Percentiles rank a stretch among this genome's conserved stretches.
Conservation (phyloP, 2,797 vertebrate genomes). For the Alca torda region DNA sequence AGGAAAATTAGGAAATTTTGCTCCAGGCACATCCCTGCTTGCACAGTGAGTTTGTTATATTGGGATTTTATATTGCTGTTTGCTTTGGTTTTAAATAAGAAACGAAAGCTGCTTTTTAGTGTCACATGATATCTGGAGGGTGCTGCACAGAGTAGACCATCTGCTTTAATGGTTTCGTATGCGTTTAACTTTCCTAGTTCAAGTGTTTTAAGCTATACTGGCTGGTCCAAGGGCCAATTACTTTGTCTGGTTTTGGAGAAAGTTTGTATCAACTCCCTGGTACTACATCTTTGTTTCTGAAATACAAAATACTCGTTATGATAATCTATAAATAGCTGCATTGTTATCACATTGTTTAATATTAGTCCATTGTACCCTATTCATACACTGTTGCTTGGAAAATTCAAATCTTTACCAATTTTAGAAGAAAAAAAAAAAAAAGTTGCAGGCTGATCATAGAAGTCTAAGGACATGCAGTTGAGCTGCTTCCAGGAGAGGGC, state of each 20-base stretch:
- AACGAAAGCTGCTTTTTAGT: constrained; percentile 1
- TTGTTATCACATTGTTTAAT: neutral
- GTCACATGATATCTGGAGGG: neutral
- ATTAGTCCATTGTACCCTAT: neutral
- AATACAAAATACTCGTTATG: neutral
- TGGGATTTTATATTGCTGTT: constrained; percentile 44
- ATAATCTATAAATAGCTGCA: neutral
- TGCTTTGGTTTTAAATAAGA: constrained; percentile 62
- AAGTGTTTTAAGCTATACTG: neutral
- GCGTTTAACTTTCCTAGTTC: neutral
- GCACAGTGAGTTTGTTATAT: constrained; percentile 59
- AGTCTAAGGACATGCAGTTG: neutral
- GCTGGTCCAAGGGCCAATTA: neutral
- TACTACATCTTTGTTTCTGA: neutral
- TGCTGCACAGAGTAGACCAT: neutral
- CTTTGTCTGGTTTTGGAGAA: neutral
- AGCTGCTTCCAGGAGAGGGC: constrained; percentile 22
- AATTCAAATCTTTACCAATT: neutral
- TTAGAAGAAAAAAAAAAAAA: neutral
- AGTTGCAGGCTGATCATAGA: neutral
- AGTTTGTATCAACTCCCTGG: neutral
- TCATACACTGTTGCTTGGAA: neutral
- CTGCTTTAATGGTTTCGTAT: neutral
- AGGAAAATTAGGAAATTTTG: constrained; percentile 65
- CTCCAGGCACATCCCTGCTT: constrained; percentile 44